These are phyloP conservation scores for Discoglossus pictus DNA, from an alignment of 2,797 vertebrate species.

Conservation along the genomic window DNA sequence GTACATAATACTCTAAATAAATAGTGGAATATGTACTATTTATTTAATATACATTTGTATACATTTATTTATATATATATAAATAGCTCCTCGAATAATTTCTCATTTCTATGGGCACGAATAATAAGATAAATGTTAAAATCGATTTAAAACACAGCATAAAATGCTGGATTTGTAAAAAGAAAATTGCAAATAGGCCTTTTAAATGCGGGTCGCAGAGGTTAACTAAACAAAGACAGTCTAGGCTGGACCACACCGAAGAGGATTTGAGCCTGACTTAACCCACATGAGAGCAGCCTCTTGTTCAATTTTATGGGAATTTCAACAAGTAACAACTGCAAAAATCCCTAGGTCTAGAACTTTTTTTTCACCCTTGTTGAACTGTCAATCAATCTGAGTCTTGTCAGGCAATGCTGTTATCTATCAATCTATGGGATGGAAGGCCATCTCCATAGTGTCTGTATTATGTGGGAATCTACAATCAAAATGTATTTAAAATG, in stretches of 20 bases:
- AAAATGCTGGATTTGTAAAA: slow-evolving; percentile 69
- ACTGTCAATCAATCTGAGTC: slow-evolving; percentile 32
- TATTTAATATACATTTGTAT: too few relatives aligned
- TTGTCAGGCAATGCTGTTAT: slow-evolving; percentile 22
- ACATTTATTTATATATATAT: neutral
- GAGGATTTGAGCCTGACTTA: slow-evolving; percentile 79
- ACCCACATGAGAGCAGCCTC: slow-evolving; percentile 76
- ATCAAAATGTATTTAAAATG: neutral
- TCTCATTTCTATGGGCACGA: neutral
- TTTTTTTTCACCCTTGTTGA: neutral
- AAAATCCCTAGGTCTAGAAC: slow-evolving; percentile 24
- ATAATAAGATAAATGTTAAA: slow-evolving; percentile 50
- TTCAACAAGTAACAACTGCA: slow-evolving; percentile 74
- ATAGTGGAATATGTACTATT: too few relatives aligned
- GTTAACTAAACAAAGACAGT: slow-evolving; percentile 92
- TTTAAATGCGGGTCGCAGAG: slow-evolving; percentile 84
- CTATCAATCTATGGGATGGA: slow-evolving; percentile 25
- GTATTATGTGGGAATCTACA: neutral
- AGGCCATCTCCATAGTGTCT: slow-evolving; percentile 17
- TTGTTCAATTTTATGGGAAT: slow-evolving; percentile 84
- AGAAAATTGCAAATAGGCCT: slow-evolving; percentile 77
- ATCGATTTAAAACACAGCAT: too few relatives aligned
- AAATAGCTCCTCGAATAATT: neutral
- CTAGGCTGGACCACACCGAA: slow-evolving; percentile 90
- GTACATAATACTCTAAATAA: too few relatives aligned